Evolutionary conservation across 2,888 invertebrate genomes (phyloP).

Genomic region (Nezara viridula): DNA sequence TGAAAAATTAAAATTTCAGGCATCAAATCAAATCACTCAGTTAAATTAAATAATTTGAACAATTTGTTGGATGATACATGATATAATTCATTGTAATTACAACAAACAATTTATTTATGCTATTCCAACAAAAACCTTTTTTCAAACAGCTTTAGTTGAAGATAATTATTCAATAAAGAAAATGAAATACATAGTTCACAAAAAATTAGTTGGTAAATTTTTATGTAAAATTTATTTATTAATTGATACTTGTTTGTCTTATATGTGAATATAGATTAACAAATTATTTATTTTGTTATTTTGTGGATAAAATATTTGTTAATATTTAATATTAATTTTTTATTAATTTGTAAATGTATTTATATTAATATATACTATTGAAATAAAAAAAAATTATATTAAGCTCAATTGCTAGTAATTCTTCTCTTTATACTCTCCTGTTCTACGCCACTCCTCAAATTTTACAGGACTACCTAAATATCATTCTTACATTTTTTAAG

Average conservation of each 20-base stretch:
- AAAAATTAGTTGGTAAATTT: neutral
- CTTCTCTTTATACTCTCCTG: neutral
- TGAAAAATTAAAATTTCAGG: neutral
- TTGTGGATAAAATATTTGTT: neutral
- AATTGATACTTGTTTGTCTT: neutral
- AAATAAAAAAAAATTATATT: neutral
- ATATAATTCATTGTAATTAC: neutral
- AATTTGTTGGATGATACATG: neutral
- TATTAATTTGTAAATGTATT: neutral
- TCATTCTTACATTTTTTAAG: no score
- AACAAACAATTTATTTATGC: neutral
- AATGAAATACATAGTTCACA: neutral
- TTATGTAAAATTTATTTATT: neutral
- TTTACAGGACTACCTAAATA: no score
- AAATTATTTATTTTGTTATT: neutral
- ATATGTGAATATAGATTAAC: neutral
- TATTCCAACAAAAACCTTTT: neutral
- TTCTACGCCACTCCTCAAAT: no score
- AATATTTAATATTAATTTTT: conserved; percentile 9
- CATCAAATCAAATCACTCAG: neutral
- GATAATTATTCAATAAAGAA: neutral
- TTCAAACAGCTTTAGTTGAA: no score
- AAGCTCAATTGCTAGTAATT: neutral
- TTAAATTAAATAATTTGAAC: neutral
- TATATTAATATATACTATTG: neutral